Evolutionary conservation across 2,888 invertebrate species (phyloP).

Genomic region (Leptopilina syphax): DNA sequence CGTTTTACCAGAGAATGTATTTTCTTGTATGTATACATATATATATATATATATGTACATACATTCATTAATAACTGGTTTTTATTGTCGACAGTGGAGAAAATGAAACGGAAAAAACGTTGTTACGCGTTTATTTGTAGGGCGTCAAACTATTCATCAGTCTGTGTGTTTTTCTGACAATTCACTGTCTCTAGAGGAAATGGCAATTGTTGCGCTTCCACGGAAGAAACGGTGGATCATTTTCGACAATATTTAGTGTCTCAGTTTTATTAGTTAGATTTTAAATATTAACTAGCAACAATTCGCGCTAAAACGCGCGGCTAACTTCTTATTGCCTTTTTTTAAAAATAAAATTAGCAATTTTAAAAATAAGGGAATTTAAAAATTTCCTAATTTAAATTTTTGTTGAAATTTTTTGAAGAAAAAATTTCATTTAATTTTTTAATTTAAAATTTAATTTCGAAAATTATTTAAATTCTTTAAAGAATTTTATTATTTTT

Average conservation of each 20-base stretch:
- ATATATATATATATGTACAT: not conserved
- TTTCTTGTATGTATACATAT: not conserved
- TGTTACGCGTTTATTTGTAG: conserved; percentile 33
- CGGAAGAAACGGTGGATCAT: conserved; percentile 15
- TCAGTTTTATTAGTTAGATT: too few relatives aligned
- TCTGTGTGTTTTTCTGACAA: conserved; percentile 31
- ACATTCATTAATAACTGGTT: conserved; percentile 10
- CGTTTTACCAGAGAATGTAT: not conserved
- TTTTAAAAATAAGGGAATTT: too few relatives aligned
- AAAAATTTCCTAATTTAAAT: too few relatives aligned
- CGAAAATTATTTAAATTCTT: too few relatives aligned
- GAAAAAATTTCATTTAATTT: too few relatives aligned
- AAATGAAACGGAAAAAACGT: conserved; percentile 29
- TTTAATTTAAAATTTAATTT: too few relatives aligned
- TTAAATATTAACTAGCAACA: too few relatives aligned
- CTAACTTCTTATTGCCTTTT: too few relatives aligned
- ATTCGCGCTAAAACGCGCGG: too few relatives aligned
- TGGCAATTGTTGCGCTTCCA: conserved; percentile 25
- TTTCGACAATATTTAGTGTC: not conserved
- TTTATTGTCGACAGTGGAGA: conserved; percentile 10
- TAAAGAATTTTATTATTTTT: too few relatives aligned
- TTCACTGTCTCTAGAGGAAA: conserved; percentile 34
- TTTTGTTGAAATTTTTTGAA: too few relatives aligned
- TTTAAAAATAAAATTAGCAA: too few relatives aligned
- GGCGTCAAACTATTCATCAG: conserved; percentile 38